Evolutionary conservation across 2,113 vertebrate species (phyloP).

Genomic region (Spilogale gracilis): DNA sequence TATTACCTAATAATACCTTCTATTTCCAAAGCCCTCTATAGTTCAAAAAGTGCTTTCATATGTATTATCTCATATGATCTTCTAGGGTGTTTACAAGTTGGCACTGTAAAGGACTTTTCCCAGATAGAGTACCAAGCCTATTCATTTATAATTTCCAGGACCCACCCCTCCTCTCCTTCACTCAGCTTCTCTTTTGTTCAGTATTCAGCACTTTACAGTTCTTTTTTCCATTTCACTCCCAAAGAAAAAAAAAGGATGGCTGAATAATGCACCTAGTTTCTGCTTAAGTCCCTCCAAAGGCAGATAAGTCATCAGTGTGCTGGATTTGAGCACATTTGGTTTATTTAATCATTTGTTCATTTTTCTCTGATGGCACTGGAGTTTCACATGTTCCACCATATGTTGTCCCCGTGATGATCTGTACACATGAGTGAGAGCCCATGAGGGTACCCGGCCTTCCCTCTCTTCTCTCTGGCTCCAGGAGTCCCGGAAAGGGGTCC

Average conservation of each 20-base stretch:
- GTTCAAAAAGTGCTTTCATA: slow-evolving; percentile 64
- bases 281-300: neutral
- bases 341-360: slow-evolving; percentile 73
- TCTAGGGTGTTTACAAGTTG: slow-evolving; percentile 49
- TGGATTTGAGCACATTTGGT: neutral
- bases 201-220: neutral
- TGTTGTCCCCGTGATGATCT: slow-evolving; percentile 7
- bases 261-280: neutral
- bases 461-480: neutral
- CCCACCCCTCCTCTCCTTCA: neutral
- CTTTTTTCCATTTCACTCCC: slow-evolving; percentile 19
- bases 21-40: slow-evolving; percentile 65
- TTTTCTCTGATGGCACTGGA: slow-evolving; percentile 40
- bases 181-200: slow-evolving; percentile 20
- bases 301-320: slow-evolving; percentile 18
- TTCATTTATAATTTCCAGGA: slow-evolving; percentile 16
- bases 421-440: neutral
- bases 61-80: slow-evolving; percentile 60
- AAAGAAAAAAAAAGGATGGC: neutral
- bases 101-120: slow-evolving; percentile 45
- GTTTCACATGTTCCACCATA: slow-evolving; percentile 23
- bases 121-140: neutral
- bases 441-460: neutral
- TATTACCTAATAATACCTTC: slow-evolving; percentile 56
- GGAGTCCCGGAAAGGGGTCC: neutral